Evolutionary conservation across 2,113 vertebrate species (phyloP).

Genomic region (Barbus barbus): DNA sequence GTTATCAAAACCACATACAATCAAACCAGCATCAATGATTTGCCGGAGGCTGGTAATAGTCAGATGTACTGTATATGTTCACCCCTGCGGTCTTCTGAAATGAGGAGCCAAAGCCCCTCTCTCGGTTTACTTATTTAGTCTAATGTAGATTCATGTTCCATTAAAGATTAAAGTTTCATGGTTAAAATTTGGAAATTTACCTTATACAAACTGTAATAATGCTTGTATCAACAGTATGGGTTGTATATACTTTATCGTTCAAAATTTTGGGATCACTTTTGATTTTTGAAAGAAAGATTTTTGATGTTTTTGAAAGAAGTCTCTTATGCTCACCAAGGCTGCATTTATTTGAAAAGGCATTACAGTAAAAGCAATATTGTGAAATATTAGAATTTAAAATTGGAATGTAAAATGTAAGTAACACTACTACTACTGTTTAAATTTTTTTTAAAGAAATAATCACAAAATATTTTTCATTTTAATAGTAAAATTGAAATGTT

Average conservation of each 20-base stretch:
- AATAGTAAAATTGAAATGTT: too few relatives aligned
- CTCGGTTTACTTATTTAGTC: not conserved
- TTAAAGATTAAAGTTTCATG: not conserved
- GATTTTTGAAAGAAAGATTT: not conserved
- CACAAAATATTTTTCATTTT: too few relatives aligned
- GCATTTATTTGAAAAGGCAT: not conserved
- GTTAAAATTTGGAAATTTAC: not conserved
- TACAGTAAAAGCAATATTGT: not conserved
- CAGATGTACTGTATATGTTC: not conserved
- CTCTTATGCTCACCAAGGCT: too few relatives aligned
- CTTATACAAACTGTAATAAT: not conserved
- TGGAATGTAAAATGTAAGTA: too few relatives aligned
- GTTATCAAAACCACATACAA: conserved; percentile 27
- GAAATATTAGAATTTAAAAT: not conserved
- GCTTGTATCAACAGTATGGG: not conserved
- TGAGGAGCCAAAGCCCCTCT: not conserved
- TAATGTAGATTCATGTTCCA: not conserved
- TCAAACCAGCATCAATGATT: conserved; percentile 30
- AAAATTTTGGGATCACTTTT: not conserved
- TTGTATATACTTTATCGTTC: not conserved
- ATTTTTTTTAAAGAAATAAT: too few relatives aligned
- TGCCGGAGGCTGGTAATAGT: conserved; percentile 25
- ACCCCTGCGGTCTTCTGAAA: not conserved
- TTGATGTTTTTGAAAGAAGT: not conserved
- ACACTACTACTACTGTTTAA: too few relatives aligned